These are phyloP conservation scores for Hydractinia echinata DNA, from an alignment of 30 jellyfish, hydroid and myxozoan genomes.

Conservation along the genomic window DNA sequence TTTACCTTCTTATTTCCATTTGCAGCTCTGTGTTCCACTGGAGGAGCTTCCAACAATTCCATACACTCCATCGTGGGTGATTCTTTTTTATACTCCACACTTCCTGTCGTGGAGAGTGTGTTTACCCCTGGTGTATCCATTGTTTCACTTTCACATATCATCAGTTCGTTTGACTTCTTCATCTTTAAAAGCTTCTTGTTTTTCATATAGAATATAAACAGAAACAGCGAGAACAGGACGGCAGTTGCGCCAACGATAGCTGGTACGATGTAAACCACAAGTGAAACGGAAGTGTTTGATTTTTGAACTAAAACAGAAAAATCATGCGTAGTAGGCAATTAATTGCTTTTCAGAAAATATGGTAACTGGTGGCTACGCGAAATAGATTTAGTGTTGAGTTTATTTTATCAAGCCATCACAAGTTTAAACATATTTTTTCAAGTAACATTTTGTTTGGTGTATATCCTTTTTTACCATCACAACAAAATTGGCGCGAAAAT, in stretches of 20 bases:
- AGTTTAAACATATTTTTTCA: no score
- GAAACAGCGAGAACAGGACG: conserved; percentile 45
- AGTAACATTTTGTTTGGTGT: no score
- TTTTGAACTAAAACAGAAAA: conserved; percentile 25
- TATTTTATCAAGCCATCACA: no score
- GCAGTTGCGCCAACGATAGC: conserved; percentile 60
- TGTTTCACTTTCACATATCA: not conserved
- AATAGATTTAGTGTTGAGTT: no score
- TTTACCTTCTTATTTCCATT: no score
- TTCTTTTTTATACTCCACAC: conserved; percentile 6
- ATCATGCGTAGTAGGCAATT: no score
- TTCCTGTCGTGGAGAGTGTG: conserved; percentile 16
- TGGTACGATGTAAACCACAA: conserved; percentile 65
- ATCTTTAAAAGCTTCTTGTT: conserved; percentile 36
- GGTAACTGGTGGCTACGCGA: no score
- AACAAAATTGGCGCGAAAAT: no score
- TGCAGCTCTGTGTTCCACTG: no score
- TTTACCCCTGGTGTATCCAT: conserved; percentile 5
- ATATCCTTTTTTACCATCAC: no score
- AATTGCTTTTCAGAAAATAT: no score
- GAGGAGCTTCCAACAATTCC: not conserved
- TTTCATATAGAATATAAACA: conserved; percentile 48
- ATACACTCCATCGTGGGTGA: not conserved
- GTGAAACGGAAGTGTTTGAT: conserved; percentile 30
- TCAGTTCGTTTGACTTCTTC: not conserved